phyloP scores from a whole-genome alignment of 2,888 invertebrate species.

The Erebia aethiops region DNA sequence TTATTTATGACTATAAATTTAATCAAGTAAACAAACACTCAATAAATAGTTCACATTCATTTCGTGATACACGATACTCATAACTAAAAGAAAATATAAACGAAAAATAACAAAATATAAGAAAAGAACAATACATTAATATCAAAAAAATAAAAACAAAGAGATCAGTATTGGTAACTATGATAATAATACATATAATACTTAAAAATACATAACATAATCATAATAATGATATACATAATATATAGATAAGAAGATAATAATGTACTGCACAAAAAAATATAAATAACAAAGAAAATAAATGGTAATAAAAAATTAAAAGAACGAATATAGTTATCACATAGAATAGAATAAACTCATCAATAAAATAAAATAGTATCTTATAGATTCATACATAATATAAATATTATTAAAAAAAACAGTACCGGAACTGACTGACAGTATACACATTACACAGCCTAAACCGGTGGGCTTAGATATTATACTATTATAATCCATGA shows the following conservation, averaged over 20 bases:
- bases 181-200: constrained; percentile 24
- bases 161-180: constrained; percentile 36
- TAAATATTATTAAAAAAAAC: too few species aligned
- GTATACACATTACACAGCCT: too few species aligned
- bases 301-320: background rate
- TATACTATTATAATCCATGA: background rate
- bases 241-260: constrained; percentile 1
- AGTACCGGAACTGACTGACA: too few species aligned
- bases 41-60: constrained; percentile 48
- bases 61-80: constrained; percentile 37
- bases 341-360: too few species aligned
- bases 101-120: constrained; percentile 5
- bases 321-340: background rate
- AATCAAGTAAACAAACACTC: constrained; percentile 47
- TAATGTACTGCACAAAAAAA: constrained; percentile 17
- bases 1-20: constrained; percentile 48
- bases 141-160: constrained; percentile 27
- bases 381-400: too few species aligned
- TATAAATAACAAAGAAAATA: constrained; percentile 1
- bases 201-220: constrained; percentile 15
- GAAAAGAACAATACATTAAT: constrained; percentile 4
- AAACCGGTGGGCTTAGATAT: background rate
- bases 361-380: too few species aligned
- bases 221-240: background rate
- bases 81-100: constrained; percentile 20